These are phyloP conservation scores for Epizoanthus ramosus DNA, from an alignment of 92 coral and sea anemone genomes.

Conservation along the genomic window DNA sequence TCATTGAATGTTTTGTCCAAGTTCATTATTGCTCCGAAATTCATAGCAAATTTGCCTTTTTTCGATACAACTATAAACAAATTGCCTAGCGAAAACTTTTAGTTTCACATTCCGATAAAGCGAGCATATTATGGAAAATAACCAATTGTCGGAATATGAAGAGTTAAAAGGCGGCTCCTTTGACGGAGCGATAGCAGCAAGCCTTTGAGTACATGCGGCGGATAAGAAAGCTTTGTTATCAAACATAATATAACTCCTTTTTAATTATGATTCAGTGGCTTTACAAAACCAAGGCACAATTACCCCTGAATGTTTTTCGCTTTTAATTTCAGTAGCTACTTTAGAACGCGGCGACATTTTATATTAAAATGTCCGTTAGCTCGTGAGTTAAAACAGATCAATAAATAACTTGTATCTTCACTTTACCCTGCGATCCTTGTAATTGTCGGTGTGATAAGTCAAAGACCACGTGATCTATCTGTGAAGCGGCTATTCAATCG, in stretches of 20 bases:
- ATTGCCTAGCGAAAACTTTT: slow-evolving; percentile 37
- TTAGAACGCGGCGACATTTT: slow-evolving; percentile 1
- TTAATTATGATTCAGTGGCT: neutral
- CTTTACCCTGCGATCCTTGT: neutral
- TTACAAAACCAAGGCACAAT: neutral
- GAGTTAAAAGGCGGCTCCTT: slow-evolving; percentile 29
- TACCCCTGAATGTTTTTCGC: slow-evolving; percentile 4
- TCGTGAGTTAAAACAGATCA: slow-evolving; percentile 1
- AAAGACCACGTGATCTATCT: neutral
- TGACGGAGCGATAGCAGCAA: slow-evolving; percentile 27
- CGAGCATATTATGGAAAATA: slow-evolving; percentile 10
- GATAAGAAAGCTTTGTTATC: slow-evolving; percentile 10
- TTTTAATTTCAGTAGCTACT: slow-evolving; percentile 8
- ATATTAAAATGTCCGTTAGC: neutral
- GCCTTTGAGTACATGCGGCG: slow-evolving; percentile 22
- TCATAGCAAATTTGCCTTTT: neutral
- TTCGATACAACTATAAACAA: neutral
- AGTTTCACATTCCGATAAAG: slow-evolving; percentile 47
- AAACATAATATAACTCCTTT: slow-evolving; percentile 11
- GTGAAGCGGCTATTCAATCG: neutral
- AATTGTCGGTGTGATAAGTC: neutral
- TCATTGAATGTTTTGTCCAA: neutral
- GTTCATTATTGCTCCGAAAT: neutral
- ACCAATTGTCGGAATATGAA: slow-evolving; percentile 18
- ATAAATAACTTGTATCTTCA: slow-evolving; percentile 9